phyloP scores from a whole-genome alignment of 2,888 invertebrate species.

The Acrobasis suavella region DNA sequence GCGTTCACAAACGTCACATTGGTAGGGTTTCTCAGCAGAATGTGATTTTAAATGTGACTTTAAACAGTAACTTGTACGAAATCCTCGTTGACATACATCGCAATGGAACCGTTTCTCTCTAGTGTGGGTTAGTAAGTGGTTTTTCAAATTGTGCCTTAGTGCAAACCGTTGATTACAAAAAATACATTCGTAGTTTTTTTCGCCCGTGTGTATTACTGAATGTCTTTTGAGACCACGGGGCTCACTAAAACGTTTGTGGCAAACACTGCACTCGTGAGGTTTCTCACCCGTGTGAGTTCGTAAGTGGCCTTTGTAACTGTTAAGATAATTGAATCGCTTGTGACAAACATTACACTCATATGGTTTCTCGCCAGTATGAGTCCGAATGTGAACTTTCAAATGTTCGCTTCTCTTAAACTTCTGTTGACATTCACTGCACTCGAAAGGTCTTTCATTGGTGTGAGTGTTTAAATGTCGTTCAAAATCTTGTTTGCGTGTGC shows the following conservation, averaged over 20 bases:
- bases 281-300: background rate
- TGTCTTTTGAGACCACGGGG: background rate
- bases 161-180: background rate
- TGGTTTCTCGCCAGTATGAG: background rate
- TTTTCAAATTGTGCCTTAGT: background rate
- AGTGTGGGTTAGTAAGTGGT: background rate
- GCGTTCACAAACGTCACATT: background rate
- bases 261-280: background rate
- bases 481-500: background rate
- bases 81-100: too few relatives aligned
- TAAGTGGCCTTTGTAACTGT: background rate
- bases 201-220: background rate
- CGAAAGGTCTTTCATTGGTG: background rate
- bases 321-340: background rate
- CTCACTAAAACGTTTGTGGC: background rate
- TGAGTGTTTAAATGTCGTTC: background rate
- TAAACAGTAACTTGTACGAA: too few relatives aligned
- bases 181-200: background rate
- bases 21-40: background rate
- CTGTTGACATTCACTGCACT: background rate
- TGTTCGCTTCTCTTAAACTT: background rate
- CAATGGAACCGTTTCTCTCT: background rate
- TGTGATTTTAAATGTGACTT: too few relatives aligned
- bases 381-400: background rate
- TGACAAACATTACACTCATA: constrained; percentile 2